These are phyloP conservation scores for Rhagium mordax DNA, from an alignment of 2,888 invertebrate genomes.

Conservation along the genomic window DNA sequence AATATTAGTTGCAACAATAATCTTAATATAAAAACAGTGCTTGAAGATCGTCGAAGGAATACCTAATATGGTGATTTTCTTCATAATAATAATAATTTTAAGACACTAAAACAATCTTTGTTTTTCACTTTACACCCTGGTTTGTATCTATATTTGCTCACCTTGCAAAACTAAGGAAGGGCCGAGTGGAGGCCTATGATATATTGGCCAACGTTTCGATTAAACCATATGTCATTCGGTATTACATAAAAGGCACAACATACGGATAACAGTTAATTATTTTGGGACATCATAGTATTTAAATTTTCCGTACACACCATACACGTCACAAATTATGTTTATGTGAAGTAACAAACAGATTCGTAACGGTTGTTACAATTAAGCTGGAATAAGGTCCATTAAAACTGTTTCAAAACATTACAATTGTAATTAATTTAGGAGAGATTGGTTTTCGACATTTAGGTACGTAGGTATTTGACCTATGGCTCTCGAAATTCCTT, in stretches of 20 bases:
- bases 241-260: not conserved
- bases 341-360: not conserved
- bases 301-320: not conserved
- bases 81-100: no score
- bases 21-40: no score
- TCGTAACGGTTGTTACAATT: not conserved
- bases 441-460: not conserved
- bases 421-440: not conserved
- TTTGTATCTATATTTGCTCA: no score
- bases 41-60: no score
- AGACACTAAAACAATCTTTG: no score
- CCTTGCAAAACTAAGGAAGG: no score
- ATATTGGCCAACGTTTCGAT: no score
- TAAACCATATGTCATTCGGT: not conserved
- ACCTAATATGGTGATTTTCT: no score
- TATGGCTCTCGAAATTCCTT: not conserved
- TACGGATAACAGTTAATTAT: not conserved
- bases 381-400: not conserved
- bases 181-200: not conserved
- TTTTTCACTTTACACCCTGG: no score
- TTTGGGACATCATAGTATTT: not conserved
- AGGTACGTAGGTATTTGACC: constrained; percentile 5
- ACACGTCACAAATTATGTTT: not conserved
- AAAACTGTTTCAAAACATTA: constrained; percentile 18
- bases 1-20: no score